Evolutionary conservation across 2,797 vertebrate genomes (phyloP).

Genomic region (Sebastes trivittatus): DNA sequence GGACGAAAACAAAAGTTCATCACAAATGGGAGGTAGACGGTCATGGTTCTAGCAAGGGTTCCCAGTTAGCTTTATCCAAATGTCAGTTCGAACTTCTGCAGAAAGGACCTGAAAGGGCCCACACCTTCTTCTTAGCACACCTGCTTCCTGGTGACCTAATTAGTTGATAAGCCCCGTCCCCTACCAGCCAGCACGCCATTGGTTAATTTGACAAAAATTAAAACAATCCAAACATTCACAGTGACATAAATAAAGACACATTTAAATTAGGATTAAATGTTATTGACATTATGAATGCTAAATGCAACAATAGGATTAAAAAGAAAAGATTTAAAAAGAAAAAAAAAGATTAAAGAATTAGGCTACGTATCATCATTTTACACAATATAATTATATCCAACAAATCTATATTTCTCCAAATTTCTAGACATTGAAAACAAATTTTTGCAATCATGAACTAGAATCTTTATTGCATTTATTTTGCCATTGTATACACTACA

Average conservation of each 20-base stretch:
- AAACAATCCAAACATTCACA: background rate
- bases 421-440: background rate
- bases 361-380: background rate
- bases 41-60: rapidly evolving
- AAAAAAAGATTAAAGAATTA: too few species aligned
- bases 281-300: background rate
- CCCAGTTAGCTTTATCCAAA: background rate
- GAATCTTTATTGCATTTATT: background rate
- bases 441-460: background rate
- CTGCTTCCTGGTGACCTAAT: background rate
- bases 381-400: background rate
- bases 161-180: background rate
- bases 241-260: too few species aligned
- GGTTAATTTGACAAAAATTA: background rate
- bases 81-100: background rate
- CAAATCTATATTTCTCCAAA: background rate
- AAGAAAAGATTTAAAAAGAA: too few species aligned
- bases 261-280: background rate
- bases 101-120: background rate
- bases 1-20: background rate
- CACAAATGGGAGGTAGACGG: background rate
- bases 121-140: background rate
- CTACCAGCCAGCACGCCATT: background rate
- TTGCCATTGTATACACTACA: background rate
- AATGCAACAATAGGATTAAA: background rate